phyloP scores from a whole-genome alignment of 2,113 vertebrate species.

The Polypterus bichir region DNA sequence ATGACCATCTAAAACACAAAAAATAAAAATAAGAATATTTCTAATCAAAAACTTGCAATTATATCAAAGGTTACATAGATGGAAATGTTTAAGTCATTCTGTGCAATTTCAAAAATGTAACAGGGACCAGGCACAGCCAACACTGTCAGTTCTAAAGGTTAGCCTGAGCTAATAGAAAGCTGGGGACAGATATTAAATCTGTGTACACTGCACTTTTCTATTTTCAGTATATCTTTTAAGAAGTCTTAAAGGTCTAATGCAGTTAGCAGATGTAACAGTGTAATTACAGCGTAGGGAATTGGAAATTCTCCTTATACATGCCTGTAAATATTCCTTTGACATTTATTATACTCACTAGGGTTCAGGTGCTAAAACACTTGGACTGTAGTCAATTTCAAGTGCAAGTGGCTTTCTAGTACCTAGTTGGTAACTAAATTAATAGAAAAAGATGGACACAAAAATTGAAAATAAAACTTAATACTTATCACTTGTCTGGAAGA shows the following conservation, averaged over 20 bases:
- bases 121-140: no score
- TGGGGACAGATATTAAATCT: slow-evolving; percentile 15
- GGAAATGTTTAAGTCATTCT: no score
- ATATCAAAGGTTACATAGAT: no score
- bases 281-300: slow-evolving; percentile 76
- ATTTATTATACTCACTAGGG: slow-evolving; percentile 83
- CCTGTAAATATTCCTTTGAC: slow-evolving; percentile 86
- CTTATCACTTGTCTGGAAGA: slow-evolving; percentile 2
- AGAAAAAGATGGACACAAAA: slow-evolving; percentile 39
- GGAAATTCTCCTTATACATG: slow-evolving; percentile 81
- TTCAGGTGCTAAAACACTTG: slow-evolving; percentile 91
- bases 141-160: no score
- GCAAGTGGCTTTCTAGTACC: slow-evolving; percentile 17
- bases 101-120: no score
- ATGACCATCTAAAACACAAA: no score
- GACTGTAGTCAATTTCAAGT: slow-evolving; percentile 41
- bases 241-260: slow-evolving; percentile 52
- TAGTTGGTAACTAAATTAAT: slow-evolving; percentile 47
- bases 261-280: slow-evolving; percentile 77
- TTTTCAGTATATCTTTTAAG: slow-evolving; percentile 51
- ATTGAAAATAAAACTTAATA: not conserved
- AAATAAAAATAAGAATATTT: no score
- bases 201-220: slow-evolving; percentile 39
- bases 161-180: no score
- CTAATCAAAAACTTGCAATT: no score